A percentile compares a stretch with the other conserved stretches of the same genome.
Evolutionary conservation across 2,888 invertebrate genomes (phyloP).

Genomic region (Mimachlamys varia): DNA sequence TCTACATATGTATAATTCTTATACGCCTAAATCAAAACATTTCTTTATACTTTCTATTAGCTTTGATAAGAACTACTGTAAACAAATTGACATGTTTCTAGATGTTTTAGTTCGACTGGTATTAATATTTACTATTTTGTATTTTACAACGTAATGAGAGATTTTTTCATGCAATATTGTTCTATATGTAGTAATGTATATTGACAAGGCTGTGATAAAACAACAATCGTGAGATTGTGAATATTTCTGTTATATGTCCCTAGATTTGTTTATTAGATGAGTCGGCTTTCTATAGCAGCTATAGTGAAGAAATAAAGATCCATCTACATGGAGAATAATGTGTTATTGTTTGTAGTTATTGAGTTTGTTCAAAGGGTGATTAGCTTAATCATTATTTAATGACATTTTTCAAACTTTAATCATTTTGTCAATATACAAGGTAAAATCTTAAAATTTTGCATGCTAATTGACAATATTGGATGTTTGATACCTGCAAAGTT

Average conservation of each 20-base stretch:
- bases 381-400: no score
- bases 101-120: background rate
- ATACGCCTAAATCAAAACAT: background rate
- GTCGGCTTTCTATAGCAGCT: slow-evolving; percentile 10
- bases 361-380: no score
- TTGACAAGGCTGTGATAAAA: background rate
- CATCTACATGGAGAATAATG: background rate
- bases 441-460: no score
- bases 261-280: background rate
- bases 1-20: background rate
- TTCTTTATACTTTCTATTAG: background rate
- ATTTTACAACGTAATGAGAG: background rate
- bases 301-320: background rate
- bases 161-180: slow-evolving; percentile 13
- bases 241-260: background rate
- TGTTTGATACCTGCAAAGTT: no score
- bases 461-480: no score
- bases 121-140: background rate
- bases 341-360: background rate
- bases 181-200: background rate
- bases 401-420: no score
- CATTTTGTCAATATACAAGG: no score
- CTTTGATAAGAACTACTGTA: background rate
- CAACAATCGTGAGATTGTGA: background rate
- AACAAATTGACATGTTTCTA: background rate